Evolutionary conservation across 2,113 vertebrate species (phyloP).

Genomic region (Malurus elegans): DNA sequence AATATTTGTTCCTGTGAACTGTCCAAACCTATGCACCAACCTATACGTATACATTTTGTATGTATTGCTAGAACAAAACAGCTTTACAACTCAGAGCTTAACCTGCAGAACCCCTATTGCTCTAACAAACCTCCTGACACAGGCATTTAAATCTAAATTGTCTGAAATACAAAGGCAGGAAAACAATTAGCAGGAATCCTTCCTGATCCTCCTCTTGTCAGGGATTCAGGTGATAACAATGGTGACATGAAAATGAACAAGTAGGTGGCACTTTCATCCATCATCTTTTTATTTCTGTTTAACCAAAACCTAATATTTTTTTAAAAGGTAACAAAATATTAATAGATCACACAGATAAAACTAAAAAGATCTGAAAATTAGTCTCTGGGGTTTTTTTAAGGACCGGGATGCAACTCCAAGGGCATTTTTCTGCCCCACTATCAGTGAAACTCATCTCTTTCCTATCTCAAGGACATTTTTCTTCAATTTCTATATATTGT

Average conservation of each 20-base stretch:
- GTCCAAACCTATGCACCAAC: not conserved
- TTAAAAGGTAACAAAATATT: not conserved
- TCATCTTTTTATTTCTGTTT: not conserved
- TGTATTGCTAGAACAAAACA: not conserved
- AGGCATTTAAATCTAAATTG: not conserved
- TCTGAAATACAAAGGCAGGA: not conserved
- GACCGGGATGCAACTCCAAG: not conserved
- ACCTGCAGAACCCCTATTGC: not conserved
- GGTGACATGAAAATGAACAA: not conserved
- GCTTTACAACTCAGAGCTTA: not conserved
- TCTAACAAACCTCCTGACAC: not conserved
- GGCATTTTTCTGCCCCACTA: not conserved
- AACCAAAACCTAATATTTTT: not conserved
- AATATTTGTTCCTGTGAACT: not conserved
- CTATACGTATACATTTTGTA: not conserved
- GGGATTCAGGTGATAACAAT: not conserved
- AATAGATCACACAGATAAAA: not conserved
- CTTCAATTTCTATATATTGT: not conserved
- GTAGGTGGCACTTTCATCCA: not conserved
- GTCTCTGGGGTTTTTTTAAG: not conserved
- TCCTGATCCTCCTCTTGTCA: not conserved
- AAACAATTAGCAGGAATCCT: constrained; percentile 10
- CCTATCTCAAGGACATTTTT: not conserved
- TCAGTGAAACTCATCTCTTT: constrained; percentile 21
- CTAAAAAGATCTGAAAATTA: not conserved